phyloP scores from a whole-genome alignment of 2,113 vertebrate species.

The Pedetes capensis region DNA sequence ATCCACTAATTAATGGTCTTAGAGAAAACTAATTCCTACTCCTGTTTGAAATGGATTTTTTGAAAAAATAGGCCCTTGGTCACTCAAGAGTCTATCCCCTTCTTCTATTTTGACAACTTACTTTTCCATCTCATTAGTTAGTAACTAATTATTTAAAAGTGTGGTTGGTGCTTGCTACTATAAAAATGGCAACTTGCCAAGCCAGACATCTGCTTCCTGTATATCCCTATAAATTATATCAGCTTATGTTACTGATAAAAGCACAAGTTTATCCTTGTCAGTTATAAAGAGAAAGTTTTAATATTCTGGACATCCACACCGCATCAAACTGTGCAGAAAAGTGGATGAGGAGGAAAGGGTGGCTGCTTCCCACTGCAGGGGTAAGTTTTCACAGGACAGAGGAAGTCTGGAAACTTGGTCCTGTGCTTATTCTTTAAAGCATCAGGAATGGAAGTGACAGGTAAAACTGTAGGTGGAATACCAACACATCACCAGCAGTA shows the following conservation, averaged over 20 bases:
- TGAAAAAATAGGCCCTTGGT: slow-evolving; percentile 49
- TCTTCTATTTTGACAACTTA: slow-evolving; percentile 73
- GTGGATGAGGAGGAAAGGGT: neutral
- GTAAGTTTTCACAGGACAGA: neutral
- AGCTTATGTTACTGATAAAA: slow-evolving; percentile 63
- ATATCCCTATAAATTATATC: slow-evolving; percentile 69
- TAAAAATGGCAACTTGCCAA: slow-evolving; percentile 71
- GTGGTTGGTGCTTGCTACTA: slow-evolving; percentile 66
- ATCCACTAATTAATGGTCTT: slow-evolving; percentile 71
- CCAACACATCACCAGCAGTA: neutral
- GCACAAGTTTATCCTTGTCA: slow-evolving; percentile 62
- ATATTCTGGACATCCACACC: neutral
- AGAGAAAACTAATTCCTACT: slow-evolving; percentile 32
- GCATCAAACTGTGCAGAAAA: slow-evolving; percentile 11
- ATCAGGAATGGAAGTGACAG: neutral
- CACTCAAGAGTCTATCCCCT: slow-evolving; percentile 58
- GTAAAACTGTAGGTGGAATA: neutral
- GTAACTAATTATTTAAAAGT: slow-evolving; percentile 76
- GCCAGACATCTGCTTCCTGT: slow-evolving; percentile 75
- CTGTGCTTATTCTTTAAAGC: neutral
- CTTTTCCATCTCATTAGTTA: slow-evolving; percentile 72
- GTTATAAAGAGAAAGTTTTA: slow-evolving; percentile 39
- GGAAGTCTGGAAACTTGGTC: neutral
- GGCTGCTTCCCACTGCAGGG: neutral
- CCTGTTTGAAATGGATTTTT: slow-evolving; percentile 16